phyloP scores from a whole-genome alignment of 2,797 vertebrate genomes.

The Hylomyscus alleni region DNA sequence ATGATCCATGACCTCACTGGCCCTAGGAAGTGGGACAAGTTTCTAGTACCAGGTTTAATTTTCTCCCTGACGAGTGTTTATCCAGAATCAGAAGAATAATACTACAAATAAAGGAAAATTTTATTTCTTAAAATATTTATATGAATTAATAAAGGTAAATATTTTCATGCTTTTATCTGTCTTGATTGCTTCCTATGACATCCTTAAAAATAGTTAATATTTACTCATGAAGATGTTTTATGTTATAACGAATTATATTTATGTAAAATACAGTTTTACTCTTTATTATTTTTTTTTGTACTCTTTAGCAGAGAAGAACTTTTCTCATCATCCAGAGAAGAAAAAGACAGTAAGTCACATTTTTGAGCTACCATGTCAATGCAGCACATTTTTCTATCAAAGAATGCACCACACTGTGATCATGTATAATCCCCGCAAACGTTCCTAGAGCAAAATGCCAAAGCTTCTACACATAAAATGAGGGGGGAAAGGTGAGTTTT shows the following conservation, averaged over 20 bases:
- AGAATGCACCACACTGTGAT: constrained; percentile 68
- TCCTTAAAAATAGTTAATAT: constrained; percentile 59
- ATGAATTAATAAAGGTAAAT: constrained; percentile 62
- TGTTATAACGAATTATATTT: constrained; percentile 52
- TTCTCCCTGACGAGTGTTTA: background rate
- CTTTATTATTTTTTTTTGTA: constrained; percentile 55
- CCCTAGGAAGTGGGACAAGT: background rate
- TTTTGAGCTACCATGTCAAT: constrained; percentile 74
- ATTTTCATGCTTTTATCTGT: constrained; percentile 11
- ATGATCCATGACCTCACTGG: background rate
- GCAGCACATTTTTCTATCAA: constrained; percentile 76
- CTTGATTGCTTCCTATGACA: background rate
- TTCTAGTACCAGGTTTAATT: background rate
- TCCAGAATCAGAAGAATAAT: constrained; percentile 59
- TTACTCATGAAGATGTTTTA: constrained; percentile 47
- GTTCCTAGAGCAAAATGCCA: constrained; percentile 67
- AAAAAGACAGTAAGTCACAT: constrained; percentile 64
- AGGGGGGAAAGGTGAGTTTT: background rate
- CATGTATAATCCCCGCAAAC: constrained; percentile 74
- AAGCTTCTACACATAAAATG: constrained; percentile 50
- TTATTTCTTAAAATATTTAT: constrained; percentile 44
- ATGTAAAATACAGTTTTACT: constrained; percentile 57
- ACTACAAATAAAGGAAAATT: background rate
- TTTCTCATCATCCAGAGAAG: constrained; percentile 40
- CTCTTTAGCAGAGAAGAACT: constrained; percentile 53